Evolutionary conservation across 2,888 invertebrate species (phyloP), one percentile per base, ranked within the genome.

Genomic region (Drosophila prostipennis): DNA sequence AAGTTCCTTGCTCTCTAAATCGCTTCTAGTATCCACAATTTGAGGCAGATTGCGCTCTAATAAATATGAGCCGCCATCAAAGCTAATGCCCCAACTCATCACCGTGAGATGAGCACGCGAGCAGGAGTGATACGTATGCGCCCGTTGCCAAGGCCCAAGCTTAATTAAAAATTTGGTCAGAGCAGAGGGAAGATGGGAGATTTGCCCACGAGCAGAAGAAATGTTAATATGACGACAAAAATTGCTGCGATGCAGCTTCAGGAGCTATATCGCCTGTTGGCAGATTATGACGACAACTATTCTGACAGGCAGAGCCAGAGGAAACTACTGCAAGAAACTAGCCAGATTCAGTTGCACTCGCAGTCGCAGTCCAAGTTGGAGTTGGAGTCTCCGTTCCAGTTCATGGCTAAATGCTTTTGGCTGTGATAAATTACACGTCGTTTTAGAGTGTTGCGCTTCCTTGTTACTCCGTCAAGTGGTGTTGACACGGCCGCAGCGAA

Each of bases 391-490:
- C 64, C 59, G 67, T 78, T 77, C 77, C 85, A 82, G 81, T 80
- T 87, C 84, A 88, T 86, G 78, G 87, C 87, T 84, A 86, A 88
- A 88, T 88, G 81, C 87, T 90, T 87, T 85, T 87, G 82, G 87
- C 87, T 87, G 82, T 87, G 88, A 90, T 90, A 89, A 89, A 90
- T 90, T 89, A 81, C 82, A 89, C 81, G 88, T 87, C 85, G 78
- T 86, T 90, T 89, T 76, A 80, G 81, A 82, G 89, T 89, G 89
- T 90, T 90, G 87, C 87, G 89, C 89, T 90, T 90, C 90, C 89
- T 90, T 89, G 89, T 90, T 89, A 89, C 90, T 89, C 88, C 80
- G 80, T 80, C 79, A 79, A 78, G 78, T 80, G 80, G 84, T 84
- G 84, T 88, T 84, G 88, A 86, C 88, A 86, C 74, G 77, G 73